Evolutionary conservation across 1,140 invertebrate species (phyloP), one percentile per base, ranked within the genome.

Genomic region (Leptinotarsa lineolata): DNA sequence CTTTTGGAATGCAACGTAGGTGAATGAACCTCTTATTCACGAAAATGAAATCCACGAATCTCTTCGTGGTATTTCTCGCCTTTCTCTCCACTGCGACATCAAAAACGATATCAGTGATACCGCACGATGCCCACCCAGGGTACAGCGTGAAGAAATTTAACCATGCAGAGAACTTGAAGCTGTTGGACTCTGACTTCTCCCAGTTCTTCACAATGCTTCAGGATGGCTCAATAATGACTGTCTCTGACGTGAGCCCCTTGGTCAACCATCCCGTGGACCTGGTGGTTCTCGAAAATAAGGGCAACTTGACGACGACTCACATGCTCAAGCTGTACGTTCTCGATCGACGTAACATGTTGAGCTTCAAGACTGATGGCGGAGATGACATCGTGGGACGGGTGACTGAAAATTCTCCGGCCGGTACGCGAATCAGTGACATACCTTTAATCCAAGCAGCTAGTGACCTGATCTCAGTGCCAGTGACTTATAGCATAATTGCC

Each of bases 161-260:
- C 67, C 84, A 85, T 54, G 85, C 88, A 75, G 87, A 89, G 39
- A 88, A 88, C 46, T 93, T 91, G 82, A 89, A 88, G 20, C 85
- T 94, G 15, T 82, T 94, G 76, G 92, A 94, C 75, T 93, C 90
- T 21, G 92, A 91, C 61, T 94, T 90, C 83, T 92, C 92, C 13
- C 89, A 92, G 66, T 95, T 91, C 81, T 97, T 97, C 82, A 92
- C 94, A 1, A 90, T 96, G 44, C 88, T 97, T n/a, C 90, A 92
- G 66, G 92, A 95, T 84, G 95, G 95, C 22, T 88, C 95, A 60
- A 90, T 97, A 11, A 96, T 96, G 94, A 96, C 94, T 18, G 95
- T 94, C 2, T 90, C 92, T 3, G 93, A 95, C 77, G 86, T 96
- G 4, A 89, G 89, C 22, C 92, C 93, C 4, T 83, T 96, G n/a